phyloP scores from a whole-genome alignment of 2,888 invertebrate species.

The Chrysolina oricalcia region DNA sequence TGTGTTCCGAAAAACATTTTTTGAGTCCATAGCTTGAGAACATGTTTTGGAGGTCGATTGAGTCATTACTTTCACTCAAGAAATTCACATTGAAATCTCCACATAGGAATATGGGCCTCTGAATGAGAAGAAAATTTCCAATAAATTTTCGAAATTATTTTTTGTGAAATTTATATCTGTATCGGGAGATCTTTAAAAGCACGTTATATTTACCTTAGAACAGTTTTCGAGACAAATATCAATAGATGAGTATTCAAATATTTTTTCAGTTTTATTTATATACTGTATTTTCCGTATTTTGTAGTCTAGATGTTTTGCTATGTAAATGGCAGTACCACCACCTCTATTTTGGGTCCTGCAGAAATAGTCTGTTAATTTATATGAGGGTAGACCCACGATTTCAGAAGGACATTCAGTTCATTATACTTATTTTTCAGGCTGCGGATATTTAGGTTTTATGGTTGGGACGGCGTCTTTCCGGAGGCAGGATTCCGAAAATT shows the following conservation, averaged over 20 bases:
- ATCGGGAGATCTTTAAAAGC: slow-evolving; percentile 5
- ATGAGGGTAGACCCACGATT: not conserved
- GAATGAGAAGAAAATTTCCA: no score
- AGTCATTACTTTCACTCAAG: not conserved
- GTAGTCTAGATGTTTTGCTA: not conserved
- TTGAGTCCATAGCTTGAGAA: not conserved
- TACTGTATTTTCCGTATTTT: no score
- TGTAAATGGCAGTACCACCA: slow-evolving; percentile 2
- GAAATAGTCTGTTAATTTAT: slow-evolving; percentile 1
- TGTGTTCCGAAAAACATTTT: not conserved
- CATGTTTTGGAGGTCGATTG: not conserved
- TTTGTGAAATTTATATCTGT: not conserved
- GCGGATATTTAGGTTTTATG: not conserved
- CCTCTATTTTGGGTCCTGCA: not conserved
- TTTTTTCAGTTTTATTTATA: slow-evolving; percentile 9
- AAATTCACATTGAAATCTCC: slow-evolving; percentile 10
- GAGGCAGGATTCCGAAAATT: slow-evolving; percentile 19
- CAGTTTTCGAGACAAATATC: not conserved
- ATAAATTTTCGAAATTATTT: not conserved
- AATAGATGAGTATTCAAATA: not conserved
- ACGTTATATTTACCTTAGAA: not conserved
- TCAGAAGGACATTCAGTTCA: not conserved
- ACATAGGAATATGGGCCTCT: not conserved
- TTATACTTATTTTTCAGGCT: not conserved
- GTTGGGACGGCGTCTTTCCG: not conserved